Evolutionary conservation across 2,797 vertebrate species (phyloP).

Genomic region (Emys orbicularis): DNA sequence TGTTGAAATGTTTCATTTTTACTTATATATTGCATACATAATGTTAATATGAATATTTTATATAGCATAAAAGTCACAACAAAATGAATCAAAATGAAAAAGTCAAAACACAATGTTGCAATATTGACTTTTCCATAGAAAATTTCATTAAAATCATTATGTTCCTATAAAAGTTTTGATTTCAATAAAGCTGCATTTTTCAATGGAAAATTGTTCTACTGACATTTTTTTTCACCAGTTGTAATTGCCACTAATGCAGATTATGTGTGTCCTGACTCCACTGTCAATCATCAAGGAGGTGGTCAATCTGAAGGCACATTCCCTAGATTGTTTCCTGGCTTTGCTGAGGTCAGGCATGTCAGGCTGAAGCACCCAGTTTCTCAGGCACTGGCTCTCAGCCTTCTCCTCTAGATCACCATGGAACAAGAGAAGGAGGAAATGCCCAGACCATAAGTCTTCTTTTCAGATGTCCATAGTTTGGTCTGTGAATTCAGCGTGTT

Average conservation of each 20-base stretch:
- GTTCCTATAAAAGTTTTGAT: background rate
- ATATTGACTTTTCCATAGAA: background rate
- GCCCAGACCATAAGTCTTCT: background rate
- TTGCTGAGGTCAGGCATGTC: background rate
- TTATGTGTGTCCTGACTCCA: background rate
- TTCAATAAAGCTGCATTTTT: background rate
- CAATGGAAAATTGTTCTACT: background rate
- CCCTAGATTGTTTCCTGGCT: background rate
- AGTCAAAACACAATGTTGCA: no score
- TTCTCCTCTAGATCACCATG: background rate
- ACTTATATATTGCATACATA: background rate
- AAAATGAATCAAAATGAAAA: background rate
- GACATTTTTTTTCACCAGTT: background rate
- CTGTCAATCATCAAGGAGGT: background rate
- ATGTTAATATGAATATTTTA: background rate
- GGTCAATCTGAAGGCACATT: background rate
- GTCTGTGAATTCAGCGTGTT: background rate
- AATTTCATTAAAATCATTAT: background rate
- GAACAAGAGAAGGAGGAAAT: background rate
- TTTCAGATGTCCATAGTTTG: background rate
- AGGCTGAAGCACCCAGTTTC: background rate
- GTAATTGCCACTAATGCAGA: background rate
- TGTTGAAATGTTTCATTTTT: background rate
- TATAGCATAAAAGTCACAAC: background rate
- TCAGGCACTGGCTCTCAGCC: background rate